These are phyloP conservation scores for Tribolium madens DNA, from an alignment of 1,140 invertebrate genomes.

Conservation along the genomic window DNA sequence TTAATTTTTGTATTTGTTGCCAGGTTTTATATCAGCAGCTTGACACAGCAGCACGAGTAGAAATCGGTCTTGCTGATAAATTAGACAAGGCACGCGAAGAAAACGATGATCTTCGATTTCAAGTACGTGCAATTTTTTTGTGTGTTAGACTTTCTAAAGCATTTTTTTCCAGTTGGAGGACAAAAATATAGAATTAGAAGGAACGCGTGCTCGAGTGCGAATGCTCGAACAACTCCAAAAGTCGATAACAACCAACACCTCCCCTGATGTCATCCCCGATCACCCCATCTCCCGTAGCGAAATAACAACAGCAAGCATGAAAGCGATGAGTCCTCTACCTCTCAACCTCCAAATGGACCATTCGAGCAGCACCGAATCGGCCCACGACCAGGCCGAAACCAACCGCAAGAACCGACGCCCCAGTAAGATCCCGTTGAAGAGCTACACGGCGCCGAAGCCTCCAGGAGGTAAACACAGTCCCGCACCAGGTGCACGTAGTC, in stretches of 20 bases:
- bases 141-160: neutral
- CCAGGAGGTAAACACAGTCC: constrained; percentile 66
- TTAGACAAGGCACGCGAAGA: constrained; percentile 80
- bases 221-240: constrained; percentile 73
- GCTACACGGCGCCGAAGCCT: constrained; percentile 70
- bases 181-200: constrained; percentile 84
- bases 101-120: constrained; percentile 85
- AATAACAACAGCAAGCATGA: constrained; percentile 69
- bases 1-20: constrained; percentile 56
- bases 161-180: constrained; percentile 75
- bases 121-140: constrained; percentile 69
- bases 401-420: constrained; percentile 68
- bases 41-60: constrained; percentile 74
- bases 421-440: constrained; percentile 78
- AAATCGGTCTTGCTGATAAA: constrained; percentile 74
- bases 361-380: constrained; percentile 74
- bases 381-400: constrained; percentile 70
- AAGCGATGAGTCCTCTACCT: constrained; percentile 68
- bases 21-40: constrained; percentile 78
- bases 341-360: constrained; percentile 71
- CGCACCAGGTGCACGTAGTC: constrained; percentile 67
- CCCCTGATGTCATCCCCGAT: constrained; percentile 66
- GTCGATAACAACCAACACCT: constrained; percentile 50
- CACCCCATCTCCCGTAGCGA: constrained; percentile 59
- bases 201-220: constrained; percentile 79